Conservation (phyloP, 2,888 invertebrate species). For the Allygus modestus region DNA sequence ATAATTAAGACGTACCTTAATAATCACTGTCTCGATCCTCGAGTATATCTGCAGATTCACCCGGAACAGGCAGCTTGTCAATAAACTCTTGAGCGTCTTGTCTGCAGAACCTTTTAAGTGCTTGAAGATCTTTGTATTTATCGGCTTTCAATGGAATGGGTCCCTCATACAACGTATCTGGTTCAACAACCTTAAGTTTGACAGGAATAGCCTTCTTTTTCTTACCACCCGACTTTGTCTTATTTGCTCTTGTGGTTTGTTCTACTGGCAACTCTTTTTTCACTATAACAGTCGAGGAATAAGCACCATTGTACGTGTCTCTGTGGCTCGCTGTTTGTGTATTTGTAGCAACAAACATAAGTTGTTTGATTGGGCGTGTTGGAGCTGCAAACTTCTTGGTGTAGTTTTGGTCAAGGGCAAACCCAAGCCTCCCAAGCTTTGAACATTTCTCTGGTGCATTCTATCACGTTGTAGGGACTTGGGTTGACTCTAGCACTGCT, state of each 20-base stretch:
- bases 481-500: slow-evolving; percentile 49
- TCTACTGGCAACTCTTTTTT: too few relatives aligned
- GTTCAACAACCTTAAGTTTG: slow-evolving; percentile 20
- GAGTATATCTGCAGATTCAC: neutral
- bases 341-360: slow-evolving; percentile 24
- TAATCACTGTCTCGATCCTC: slow-evolving; percentile 33
- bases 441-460: slow-evolving; percentile 35
- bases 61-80: neutral
- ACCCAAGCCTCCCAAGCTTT: slow-evolving; percentile 39
- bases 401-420: neutral
- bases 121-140: slow-evolving; percentile 36
- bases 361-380: slow-evolving; percentile 48
- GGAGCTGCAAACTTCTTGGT: slow-evolving; percentile 13
- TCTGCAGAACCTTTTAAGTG: slow-evolving; percentile 41
- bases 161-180: slow-evolving; percentile 4
- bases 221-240: too few relatives aligned
- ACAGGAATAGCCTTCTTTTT: neutral
- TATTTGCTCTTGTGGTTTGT: too few relatives aligned
- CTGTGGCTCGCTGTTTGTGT: slow-evolving; percentile 36
- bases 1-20: slow-evolving; percentile 24
- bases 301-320: slow-evolving; percentile 27
- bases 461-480: slow-evolving; percentile 49
- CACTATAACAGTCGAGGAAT: neutral
- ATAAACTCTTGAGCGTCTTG: slow-evolving; percentile 44
- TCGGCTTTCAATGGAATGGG: slow-evolving; percentile 22